These are phyloP conservation scores for Rhinella marina DNA, from an alignment of 2,797 vertebrate genomes.

Conservation along the genomic window DNA sequence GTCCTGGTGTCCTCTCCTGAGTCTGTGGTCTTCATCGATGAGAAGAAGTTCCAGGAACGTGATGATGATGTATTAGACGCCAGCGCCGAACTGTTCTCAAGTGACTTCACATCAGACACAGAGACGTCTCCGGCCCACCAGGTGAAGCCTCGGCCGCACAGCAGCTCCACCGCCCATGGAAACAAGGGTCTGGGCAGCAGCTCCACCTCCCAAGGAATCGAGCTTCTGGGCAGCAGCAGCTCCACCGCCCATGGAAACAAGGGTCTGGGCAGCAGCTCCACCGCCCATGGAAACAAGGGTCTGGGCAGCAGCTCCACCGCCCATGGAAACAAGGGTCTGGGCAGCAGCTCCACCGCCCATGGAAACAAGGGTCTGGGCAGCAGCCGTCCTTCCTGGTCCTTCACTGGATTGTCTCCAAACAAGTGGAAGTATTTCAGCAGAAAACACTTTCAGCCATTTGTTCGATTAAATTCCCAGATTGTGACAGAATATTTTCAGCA, in stretches of 20 bases:
- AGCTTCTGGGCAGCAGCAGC: too few relatives aligned
- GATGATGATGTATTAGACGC: not conserved
- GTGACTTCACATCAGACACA: not conserved
- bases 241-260: too few relatives aligned
- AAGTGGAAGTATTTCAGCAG: not conserved
- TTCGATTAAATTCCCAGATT: not conserved
- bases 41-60: not conserved
- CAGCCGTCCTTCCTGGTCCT: not conserved
- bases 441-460: not conserved
- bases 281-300: too few relatives aligned
- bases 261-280: not conserved
- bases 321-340: too few relatives aligned
- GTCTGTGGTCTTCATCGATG: not conserved
- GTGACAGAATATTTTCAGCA: not conserved
- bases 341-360: too few relatives aligned
- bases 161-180: too few relatives aligned
- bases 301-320: too few relatives aligned
- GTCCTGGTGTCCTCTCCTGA: not conserved
- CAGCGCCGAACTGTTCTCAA: not conserved
- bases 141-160: not conserved
- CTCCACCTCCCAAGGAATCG: too few relatives aligned
- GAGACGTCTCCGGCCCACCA: not conserved
- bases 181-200: too few relatives aligned
- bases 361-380: too few relatives aligned
- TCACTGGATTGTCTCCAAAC: not conserved